These are phyloP conservation scores for Diadophis punctatus DNA, from an alignment of 2,113 vertebrate species.

Conservation along the genomic window DNA sequence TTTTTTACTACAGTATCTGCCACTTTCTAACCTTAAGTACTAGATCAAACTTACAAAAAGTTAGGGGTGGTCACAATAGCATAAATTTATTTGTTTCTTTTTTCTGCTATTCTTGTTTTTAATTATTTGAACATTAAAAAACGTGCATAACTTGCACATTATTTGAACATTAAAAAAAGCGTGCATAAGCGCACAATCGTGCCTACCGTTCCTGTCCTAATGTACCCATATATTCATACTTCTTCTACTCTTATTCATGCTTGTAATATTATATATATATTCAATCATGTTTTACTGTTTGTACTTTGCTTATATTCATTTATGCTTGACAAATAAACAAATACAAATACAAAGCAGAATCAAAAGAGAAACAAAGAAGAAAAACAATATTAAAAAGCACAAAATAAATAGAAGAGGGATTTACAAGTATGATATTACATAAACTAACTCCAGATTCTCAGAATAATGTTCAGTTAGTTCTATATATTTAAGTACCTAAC, in stretches of 20 bases:
- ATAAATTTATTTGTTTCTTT: not conserved
- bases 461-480: not conserved
- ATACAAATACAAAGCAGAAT: not conserved
- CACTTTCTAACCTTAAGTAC: not conserved
- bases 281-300: too few relatives aligned
- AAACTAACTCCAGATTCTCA: not conserved
- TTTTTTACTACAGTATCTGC: not conserved
- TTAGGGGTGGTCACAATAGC: not conserved
- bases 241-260: too few relatives aligned
- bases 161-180: too few relatives aligned
- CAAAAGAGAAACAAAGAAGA: not conserved
- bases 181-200: too few relatives aligned
- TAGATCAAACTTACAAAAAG: not conserved
- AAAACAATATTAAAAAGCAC: not conserved
- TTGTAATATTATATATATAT: too few relatives aligned
- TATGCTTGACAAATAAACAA: too few relatives aligned
- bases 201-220: too few relatives aligned
- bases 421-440: not conserved
- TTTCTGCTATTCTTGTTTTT: not conserved
- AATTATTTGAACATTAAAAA: not conserved
- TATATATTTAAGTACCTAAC: not conserved
- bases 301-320: too few relatives aligned
- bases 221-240: too few relatives aligned
- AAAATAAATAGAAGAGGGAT: not conserved
- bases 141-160: too few relatives aligned